phyloP scores from a whole-genome alignment of 2,888 invertebrate species.

The Myathropa florea region DNA sequence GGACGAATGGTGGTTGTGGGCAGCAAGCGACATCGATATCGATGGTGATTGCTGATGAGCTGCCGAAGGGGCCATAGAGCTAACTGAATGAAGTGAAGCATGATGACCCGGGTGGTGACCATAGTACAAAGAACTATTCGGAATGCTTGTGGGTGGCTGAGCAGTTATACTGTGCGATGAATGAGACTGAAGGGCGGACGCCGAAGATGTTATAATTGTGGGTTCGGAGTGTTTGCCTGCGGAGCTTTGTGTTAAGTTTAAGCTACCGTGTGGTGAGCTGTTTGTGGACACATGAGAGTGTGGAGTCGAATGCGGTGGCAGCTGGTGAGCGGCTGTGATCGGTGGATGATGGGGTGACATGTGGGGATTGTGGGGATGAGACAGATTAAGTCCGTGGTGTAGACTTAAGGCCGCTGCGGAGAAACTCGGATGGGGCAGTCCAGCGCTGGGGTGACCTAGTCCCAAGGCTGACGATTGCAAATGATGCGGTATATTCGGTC shows the following conservation, averaged over 20 bases:
- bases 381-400: slow-evolving; percentile 78
- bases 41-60: slow-evolving; percentile 75
- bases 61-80: slow-evolving; percentile 75
- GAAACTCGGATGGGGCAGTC: slow-evolving; percentile 78
- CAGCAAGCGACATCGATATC: slow-evolving; percentile 69
- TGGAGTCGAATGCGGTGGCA: slow-evolving; percentile 76
- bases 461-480: slow-evolving; percentile 77
- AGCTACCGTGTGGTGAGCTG: slow-evolving; percentile 76
- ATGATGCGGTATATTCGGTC: slow-evolving; percentile 78
- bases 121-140: slow-evolving; percentile 77
- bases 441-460: slow-evolving; percentile 75
- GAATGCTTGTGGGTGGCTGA: slow-evolving; percentile 67
- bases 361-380: slow-evolving; percentile 79
- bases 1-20: slow-evolving; percentile 73
- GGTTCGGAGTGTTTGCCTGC: slow-evolving; percentile 72
- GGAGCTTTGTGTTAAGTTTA: slow-evolving; percentile 73
- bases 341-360: slow-evolving; percentile 75
- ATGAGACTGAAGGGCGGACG: slow-evolving; percentile 73
- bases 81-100: slow-evolving; percentile 77
- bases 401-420: slow-evolving; percentile 77
- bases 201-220: slow-evolving; percentile 73
- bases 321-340: slow-evolving; percentile 76
- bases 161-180: slow-evolving; percentile 71
- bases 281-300: slow-evolving; percentile 72
- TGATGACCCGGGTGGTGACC: slow-evolving; percentile 76